These are phyloP conservation scores for Imbricaverruca yamaguchii DNA, from an alignment of 2,888 invertebrate species.

Conservation along the genomic window DNA sequence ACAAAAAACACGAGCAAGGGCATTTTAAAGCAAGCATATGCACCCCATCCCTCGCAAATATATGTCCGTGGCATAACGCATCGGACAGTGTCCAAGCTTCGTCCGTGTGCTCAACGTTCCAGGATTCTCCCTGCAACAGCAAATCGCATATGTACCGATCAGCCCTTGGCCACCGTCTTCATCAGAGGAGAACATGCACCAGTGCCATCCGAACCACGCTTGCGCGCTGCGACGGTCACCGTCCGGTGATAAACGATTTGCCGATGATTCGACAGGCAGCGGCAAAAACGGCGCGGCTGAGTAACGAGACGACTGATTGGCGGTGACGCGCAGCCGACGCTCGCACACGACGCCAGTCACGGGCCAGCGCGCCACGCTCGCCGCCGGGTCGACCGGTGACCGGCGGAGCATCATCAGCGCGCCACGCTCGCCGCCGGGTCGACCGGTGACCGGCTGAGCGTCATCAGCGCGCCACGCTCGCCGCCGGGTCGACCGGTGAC, in stretches of 20 bases:
- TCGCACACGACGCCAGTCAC: conserved; percentile 12
- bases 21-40: too few species aligned
- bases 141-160: too few species aligned
- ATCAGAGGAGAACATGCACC: too few species aligned
- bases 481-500: neutral
- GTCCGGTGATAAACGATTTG: neutral
- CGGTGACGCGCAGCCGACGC: neutral
- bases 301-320: neutral
- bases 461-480: neutral
- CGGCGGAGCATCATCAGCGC: neutral
- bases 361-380: neutral
- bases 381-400: neutral
- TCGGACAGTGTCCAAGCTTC: too few species aligned
- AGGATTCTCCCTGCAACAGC: too few species aligned
- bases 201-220: too few species aligned
- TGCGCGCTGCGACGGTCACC: neutral
- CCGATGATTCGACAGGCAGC: neutral
- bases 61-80: too few species aligned
- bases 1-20: too few species aligned
- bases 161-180: too few species aligned
- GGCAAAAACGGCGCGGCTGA: neutral
- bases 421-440: neutral
- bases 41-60: too few species aligned
- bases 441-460: too few species aligned
- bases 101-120: too few species aligned